phyloP scores from a whole-genome alignment of 2,797 vertebrate genomes.

The Pachyuromys duprasi region DNA sequence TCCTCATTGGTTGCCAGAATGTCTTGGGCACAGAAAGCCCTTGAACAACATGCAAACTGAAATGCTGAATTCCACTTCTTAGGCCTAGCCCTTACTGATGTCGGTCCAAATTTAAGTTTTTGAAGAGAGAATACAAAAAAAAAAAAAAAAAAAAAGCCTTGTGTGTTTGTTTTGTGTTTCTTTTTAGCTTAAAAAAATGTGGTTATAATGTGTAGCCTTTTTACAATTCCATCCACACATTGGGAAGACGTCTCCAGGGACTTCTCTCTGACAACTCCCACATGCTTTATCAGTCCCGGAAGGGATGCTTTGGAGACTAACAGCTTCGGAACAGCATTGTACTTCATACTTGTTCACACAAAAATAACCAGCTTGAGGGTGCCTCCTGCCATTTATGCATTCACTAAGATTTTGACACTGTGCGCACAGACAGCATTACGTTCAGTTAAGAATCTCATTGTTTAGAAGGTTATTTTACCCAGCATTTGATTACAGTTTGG shows the following conservation, averaged over 20 bases:
- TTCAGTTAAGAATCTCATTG: slow-evolving; percentile 3
- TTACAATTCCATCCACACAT: slow-evolving; percentile 58
- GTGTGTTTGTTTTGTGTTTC: background rate
- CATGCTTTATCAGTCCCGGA: slow-evolving; percentile 47
- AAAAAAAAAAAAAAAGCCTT: too few relatives aligned
- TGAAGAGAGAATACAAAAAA: background rate
- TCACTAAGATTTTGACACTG: slow-evolving; percentile 49
- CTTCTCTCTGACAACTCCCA: slow-evolving; percentile 51
- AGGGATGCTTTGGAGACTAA: slow-evolving; percentile 58
- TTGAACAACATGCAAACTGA: background rate
- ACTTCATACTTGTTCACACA: slow-evolving; percentile 60
- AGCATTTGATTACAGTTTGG: background rate
- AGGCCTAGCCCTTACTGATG: background rate
- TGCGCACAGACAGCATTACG: slow-evolving; percentile 35
- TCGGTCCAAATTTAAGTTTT: background rate
- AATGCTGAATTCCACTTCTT: slow-evolving; percentile 52
- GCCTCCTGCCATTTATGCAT: slow-evolving; percentile 2
- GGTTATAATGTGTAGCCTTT: slow-evolving; percentile 67
- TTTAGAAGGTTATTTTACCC: slow-evolving; percentile 39
- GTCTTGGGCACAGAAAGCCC: slow-evolving; percentile 5
- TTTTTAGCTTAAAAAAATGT: background rate
- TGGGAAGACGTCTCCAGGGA: slow-evolving; percentile 66
- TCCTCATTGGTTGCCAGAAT: background rate
- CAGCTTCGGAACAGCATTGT: slow-evolving; percentile 67
- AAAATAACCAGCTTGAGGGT: slow-evolving; percentile 46